Percentiles rank a stretch among this genome's conserved stretches.
These are phyloP conservation scores for Penaeus indicus DNA, from an alignment of 1,140 invertebrate genomes.

Conservation along the genomic window DNA sequence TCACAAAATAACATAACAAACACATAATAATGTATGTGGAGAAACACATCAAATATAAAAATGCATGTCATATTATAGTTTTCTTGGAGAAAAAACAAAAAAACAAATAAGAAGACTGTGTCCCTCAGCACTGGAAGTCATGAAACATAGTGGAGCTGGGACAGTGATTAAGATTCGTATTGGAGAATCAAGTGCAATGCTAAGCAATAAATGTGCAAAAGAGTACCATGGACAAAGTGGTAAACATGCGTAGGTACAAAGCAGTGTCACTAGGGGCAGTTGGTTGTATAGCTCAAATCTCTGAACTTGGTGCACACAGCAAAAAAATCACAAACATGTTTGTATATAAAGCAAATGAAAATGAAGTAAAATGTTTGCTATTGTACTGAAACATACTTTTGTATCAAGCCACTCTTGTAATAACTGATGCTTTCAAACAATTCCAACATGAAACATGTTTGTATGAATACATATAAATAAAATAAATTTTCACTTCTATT, in stretches of 20 bases:
- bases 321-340: too few relatives aligned
- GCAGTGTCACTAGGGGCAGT: conserved; percentile 21
- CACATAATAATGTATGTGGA: neutral
- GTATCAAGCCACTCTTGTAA: too few relatives aligned
- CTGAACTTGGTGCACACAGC: neutral
- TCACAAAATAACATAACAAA: conserved; percentile 22
- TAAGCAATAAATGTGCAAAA: conserved; percentile 24
- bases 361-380: too few relatives aligned
- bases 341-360: too few relatives aligned
- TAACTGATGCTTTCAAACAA: neutral
- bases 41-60: neutral
- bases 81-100: too few relatives aligned
- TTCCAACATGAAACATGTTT: neutral
- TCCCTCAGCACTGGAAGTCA: too few relatives aligned
- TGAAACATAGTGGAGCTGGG: too few relatives aligned
- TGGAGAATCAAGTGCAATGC: neutral
- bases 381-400: too few relatives aligned
- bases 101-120: too few relatives aligned
- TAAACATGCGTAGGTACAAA: conserved; percentile 29
- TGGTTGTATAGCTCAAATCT: neutral
- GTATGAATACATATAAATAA: neutral
- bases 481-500: too few relatives aligned
- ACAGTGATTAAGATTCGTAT: too few relatives aligned
- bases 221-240: neutral
- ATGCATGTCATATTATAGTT: too few relatives aligned